These are phyloP conservation scores for Crenuchus spilurus DNA, from an alignment of 2,797 vertebrate genomes.

Conservation along the genomic window DNA sequence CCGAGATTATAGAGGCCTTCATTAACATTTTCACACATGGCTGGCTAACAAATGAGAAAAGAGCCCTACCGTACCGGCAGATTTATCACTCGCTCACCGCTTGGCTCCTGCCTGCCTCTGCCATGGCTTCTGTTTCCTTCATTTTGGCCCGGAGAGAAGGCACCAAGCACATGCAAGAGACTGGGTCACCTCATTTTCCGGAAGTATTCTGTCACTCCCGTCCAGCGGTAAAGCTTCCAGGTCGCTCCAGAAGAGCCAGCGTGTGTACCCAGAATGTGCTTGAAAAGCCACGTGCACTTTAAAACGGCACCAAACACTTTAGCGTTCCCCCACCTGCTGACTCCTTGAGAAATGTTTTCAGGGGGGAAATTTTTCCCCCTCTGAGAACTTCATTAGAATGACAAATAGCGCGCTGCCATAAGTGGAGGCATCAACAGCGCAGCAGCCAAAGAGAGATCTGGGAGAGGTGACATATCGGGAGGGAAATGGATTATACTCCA, in stretches of 20 bases:
- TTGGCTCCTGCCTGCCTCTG: constrained; percentile 31
- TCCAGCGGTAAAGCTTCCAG: not conserved
- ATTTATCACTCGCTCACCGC: constrained; percentile 76
- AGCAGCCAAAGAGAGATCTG: constrained; percentile 76
- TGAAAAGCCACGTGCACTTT: constrained; percentile 62
- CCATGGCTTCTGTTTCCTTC: constrained; percentile 63
- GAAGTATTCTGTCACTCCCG: not conserved
- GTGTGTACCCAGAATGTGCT: constrained; percentile 1
- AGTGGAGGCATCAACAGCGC: constrained; percentile 80
- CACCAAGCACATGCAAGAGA: not conserved
- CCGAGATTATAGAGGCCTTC: constrained; percentile 91
- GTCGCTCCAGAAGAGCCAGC: not conserved
- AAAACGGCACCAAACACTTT: constrained; percentile 73
- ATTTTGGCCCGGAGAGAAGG: constrained; percentile 38
- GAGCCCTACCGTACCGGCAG: constrained; percentile 82
- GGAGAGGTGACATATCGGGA: constrained; percentile 76
- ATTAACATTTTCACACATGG: constrained; percentile 98
- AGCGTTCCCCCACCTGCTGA: constrained; percentile 74
- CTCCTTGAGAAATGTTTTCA: constrained; percentile 80
- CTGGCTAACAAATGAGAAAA: constrained; percentile 95
- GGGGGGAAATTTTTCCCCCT: constrained; percentile 68
- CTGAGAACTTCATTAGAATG: constrained; percentile 83
- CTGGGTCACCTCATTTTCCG: not conserved
- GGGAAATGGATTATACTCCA: constrained; percentile 77
- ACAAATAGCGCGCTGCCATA: constrained; percentile 80